Evolutionary conservation across 1,140 invertebrate species (phyloP), one percentile per base, ranked within the genome.

Genomic region (Leptopilina boulardi): DNA sequence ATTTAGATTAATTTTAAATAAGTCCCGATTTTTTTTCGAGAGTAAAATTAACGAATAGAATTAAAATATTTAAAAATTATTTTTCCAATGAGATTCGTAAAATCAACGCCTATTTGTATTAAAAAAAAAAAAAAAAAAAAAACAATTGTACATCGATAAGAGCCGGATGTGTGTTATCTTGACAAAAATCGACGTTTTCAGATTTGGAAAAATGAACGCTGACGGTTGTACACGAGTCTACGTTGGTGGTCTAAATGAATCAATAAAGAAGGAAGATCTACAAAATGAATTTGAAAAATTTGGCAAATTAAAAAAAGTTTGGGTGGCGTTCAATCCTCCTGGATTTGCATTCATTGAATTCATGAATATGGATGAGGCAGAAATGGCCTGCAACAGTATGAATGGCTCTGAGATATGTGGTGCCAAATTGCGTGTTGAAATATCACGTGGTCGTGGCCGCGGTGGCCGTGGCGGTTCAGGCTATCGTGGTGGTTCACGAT

Each of bases 301-400:
- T 92, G 98, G 98, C 71, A 97, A 97, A 91, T 93, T 97, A 86
- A 98, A 96, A 91, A 99, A 95, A 89, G 98, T 99, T 56, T 98
- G 97, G 97, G 97, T 98, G 77, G 97, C 97, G 41, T 95, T 97
- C 87, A 98, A 98, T 90, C 98, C 97, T 81, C 97, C 95, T 83
- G 98, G 98, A 82, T 99, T 99, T 93, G 99, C 98, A 72, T 99
- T 99, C 93, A 96, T 99, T 86, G 98, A 99, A 92, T 99, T 99
- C 93, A 96, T 98, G 91, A 98, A 98, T 90, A 93, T 94, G 85
- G 95, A 97, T 87, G 98, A 99, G 92, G 98, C 98, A 34, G 96
- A 98, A 89, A 95, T 98, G 89, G 97, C 98, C 42, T 97, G 97
- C 88, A 95, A 95, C 89, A 96, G 94, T 82, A 93, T 99, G 86